These are phyloP conservation scores for Bellardia bayeri DNA, from an alignment of 2,888 invertebrate species.

Conservation along the genomic window DNA sequence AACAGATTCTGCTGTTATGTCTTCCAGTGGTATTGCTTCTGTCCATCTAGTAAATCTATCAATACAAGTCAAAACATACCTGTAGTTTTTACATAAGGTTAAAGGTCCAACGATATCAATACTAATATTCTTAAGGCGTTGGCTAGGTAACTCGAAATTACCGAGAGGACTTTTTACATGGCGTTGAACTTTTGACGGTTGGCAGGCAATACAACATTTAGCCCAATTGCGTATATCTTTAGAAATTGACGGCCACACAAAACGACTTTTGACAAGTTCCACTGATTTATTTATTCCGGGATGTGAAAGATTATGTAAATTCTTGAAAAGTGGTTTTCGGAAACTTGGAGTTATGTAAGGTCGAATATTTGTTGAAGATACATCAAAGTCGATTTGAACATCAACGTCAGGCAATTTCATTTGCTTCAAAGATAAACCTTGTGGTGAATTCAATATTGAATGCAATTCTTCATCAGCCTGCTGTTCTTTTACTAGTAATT, in stretches of 20 bases:
- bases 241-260: conserved; percentile 21
- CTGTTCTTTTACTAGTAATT: conserved; percentile 4
- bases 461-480: background rate
- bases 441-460: background rate
- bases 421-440: conserved; percentile 7
- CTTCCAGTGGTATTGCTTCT: too few relatives aligned
- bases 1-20: too few relatives aligned
- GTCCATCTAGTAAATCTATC: background rate
- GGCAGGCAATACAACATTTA: background rate
- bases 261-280: conserved; percentile 8
- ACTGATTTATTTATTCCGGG: conserved; percentile 10
- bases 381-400: background rate
- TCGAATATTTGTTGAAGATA: conserved; percentile 7
- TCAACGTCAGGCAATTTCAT: background rate
- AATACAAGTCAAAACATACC: background rate
- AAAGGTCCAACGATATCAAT: too few relatives aligned
- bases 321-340: background rate
- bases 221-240: background rate
- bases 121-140: too few relatives aligned
- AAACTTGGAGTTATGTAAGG: background rate
- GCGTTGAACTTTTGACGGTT: too few relatives aligned
- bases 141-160: too few relatives aligned
- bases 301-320: background rate
- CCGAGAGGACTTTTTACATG: too few relatives aligned
- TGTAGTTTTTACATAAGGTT: conserved; percentile 22